Evolutionary conservation across 2,113 vertebrate genomes (phyloP).

Genomic region (Odontophorus gujanensis): DNA sequence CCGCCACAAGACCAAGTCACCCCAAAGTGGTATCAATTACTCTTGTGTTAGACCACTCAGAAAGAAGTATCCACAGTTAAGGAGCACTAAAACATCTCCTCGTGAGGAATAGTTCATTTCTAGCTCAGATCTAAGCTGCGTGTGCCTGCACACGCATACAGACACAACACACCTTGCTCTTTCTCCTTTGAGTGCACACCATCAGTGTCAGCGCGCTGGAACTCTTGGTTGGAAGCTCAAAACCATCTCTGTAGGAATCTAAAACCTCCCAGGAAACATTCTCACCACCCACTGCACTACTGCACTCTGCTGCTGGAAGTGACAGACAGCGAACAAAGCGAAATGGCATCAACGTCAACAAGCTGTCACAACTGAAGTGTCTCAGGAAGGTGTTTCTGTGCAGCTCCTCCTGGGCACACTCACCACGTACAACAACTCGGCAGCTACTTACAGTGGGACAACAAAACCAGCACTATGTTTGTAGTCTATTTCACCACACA

Average conservation of each 20-base stretch:
- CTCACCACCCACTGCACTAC: not conserved
- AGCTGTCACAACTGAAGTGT: not conserved
- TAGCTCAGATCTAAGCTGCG: fast-evolving
- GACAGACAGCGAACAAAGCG: not conserved
- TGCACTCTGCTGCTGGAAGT: not conserved
- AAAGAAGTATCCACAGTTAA: not conserved
- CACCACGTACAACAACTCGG: constrained; percentile 28
- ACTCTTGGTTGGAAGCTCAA: not conserved
- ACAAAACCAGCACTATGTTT: not conserved
- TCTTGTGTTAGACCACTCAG: not conserved
- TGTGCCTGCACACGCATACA: fast-evolving
- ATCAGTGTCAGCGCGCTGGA: not conserved
- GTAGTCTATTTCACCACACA: not conserved
- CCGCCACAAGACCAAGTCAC: not conserved
- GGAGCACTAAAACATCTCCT: not conserved
- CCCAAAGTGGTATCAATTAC: not conserved
- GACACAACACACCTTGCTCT: not conserved
- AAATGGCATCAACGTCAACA: not conserved
- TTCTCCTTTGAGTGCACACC: not conserved
- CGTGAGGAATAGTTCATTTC: not conserved
- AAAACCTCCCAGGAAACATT: not conserved
- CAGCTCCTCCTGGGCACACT: not conserved
- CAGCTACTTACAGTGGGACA: not conserved
- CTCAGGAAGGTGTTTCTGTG: not conserved
- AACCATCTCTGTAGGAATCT: not conserved